Base-by-base conservation (phyloP, 2,797 vertebrate species). In the Sebastes hubbsi region DNA sequence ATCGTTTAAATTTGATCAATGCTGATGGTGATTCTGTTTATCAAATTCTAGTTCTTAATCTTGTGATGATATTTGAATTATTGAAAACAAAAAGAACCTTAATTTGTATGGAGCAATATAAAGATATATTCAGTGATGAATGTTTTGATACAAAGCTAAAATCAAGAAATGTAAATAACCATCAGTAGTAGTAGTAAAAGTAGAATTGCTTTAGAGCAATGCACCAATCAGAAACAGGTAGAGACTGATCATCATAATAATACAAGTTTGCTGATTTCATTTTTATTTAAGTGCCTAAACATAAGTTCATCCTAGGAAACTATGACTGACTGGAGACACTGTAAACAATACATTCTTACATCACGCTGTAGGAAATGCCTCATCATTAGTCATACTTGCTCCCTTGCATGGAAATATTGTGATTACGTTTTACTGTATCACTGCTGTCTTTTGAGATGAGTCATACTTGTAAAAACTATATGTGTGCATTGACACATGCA, bases 341-440 rank as follows among this genome's bases (percentile, higher is more conserved):
- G 36, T 25, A 25, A 68, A 54, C 13, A 1, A 13, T 24, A 11
- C 27, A 12, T 22, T 54, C 24, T 42, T 38, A 14, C 67, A 52
- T 54, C 46, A 34, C 18, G 73, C 70, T 80, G 62, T 18, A 54
- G 64, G 25, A 76, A 34, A 70, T 52, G 11, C 18, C 61, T 77
- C 32, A 69, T 76, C 27, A 32, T 80, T 78, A 78, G 63, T 85
- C 82, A 80, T 52, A 67, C 12, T 32, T 56, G 27, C 58, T 68
- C 29, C 20, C 22, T 30, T 66, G 34, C 55, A 42, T 75, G 29
- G 6, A 10, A 34, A 29, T 59, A 42, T 58, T 25, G 22, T 38
- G 62, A 61, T 60, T 73, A 30, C 0, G 1, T 64, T 64, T 24
- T 4, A 16, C 67, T n/a, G 8, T 59, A 42, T 69, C 25, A 7